These are phyloP conservation scores for Porites divaricata DNA, from an alignment of 92 coral and sea anemone species.

Conservation along the genomic window DNA sequence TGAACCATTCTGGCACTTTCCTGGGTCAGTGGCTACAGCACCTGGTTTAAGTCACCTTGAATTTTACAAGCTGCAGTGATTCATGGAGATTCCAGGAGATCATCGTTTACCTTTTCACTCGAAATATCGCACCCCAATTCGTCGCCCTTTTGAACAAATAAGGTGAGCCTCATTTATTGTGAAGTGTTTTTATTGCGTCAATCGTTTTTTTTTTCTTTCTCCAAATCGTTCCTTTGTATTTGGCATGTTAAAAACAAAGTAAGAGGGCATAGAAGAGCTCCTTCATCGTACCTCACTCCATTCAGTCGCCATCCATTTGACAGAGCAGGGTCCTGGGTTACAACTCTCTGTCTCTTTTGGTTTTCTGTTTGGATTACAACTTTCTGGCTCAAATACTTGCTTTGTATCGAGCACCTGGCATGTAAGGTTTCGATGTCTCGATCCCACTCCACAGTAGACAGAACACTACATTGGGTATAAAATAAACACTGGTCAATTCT, in stretches of 20 bases:
- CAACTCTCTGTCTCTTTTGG: conserved; percentile 69
- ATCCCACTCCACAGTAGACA: conserved; percentile 82
- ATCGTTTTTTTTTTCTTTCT: not conserved
- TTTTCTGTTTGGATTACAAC: conserved; percentile 62
- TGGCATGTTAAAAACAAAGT: not conserved
- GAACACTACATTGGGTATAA: conserved; percentile 68
- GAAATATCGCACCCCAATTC: too few relatives aligned
- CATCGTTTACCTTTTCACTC: too few relatives aligned
- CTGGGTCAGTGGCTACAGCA: too few relatives aligned
- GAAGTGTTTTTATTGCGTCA: not conserved
- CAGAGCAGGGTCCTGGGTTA: conserved; percentile 91
- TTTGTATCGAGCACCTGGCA: conserved; percentile 60
- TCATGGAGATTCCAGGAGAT: too few relatives aligned
- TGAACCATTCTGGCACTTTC: too few relatives aligned
- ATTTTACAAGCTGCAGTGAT: too few relatives aligned
- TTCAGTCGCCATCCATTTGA: conserved; percentile 77
- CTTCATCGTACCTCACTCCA: conserved; percentile 85
- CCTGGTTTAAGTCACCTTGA: too few relatives aligned
- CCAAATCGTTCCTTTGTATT: not conserved
- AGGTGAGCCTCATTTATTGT: too few relatives aligned
- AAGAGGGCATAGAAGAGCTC: not conserved
- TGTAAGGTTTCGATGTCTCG: conserved; percentile 60
- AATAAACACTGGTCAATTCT: not conserved
- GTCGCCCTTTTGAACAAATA: too few relatives aligned
- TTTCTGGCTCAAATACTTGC: conserved; percentile 35